A percentile compares a stretch with the other conserved stretches of the same genome.
These are phyloP conservation scores for Sinocyclocheilus grahami DNA, from an alignment of 2,113 vertebrate species.

Conservation along the genomic window DNA sequence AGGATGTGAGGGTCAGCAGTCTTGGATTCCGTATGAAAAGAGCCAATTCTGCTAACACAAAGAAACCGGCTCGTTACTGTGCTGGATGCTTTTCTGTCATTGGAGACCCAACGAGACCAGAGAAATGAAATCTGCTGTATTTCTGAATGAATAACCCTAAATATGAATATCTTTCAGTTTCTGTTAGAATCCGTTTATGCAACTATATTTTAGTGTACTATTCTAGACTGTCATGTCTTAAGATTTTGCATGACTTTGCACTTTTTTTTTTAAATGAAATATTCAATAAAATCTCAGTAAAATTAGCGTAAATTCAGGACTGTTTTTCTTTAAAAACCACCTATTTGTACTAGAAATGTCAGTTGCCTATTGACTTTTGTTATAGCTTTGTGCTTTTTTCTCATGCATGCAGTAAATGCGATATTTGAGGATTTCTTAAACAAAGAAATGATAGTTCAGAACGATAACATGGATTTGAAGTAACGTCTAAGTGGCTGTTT, in stretches of 20 bases:
- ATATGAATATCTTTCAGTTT: neutral
- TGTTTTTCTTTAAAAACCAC: neutral
- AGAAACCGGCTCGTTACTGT: conserved; percentile 50
- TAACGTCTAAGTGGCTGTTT: conserved; percentile 48
- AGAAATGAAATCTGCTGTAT: conserved; percentile 23
- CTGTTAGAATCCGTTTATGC: neutral
- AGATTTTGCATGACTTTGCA: neutral
- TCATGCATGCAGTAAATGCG: conserved; percentile 15
- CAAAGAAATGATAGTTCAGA: conserved; percentile 16
- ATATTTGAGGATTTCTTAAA: conserved; percentile 57
- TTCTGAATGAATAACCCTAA: neutral
- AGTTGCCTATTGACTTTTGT: neutral
- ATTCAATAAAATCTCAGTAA: neutral
- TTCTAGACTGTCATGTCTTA: neutral
- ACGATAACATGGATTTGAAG: conserved; percentile 36
- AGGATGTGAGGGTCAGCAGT: conserved; percentile 33
- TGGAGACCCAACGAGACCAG: conserved; percentile 56
- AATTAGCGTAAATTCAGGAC: neutral
- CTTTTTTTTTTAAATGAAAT: neutral
- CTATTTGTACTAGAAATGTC: neutral
- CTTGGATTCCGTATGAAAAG: conserved; percentile 47
- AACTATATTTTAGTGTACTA: neutral
- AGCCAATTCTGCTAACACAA: conserved; percentile 38
- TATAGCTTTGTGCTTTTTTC: neutral
- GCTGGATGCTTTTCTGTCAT: conserved; percentile 63